A percentile compares a stretch with the other conserved stretches of the same genome.
These are phyloP conservation scores for Prenolepis imparis DNA, from an alignment of 2,888 invertebrate genomes.

Conservation along the genomic window DNA sequence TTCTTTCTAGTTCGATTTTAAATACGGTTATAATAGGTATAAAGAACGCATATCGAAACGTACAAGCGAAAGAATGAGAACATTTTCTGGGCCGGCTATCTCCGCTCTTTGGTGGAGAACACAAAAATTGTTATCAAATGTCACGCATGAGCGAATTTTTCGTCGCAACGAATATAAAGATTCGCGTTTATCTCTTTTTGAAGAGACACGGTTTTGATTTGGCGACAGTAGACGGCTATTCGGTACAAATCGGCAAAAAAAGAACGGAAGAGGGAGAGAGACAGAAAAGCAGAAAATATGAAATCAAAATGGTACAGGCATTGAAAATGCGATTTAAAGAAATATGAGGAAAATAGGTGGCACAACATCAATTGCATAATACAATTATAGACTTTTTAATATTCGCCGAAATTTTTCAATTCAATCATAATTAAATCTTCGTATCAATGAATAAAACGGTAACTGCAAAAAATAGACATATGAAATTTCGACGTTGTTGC, in stretches of 20 bases:
- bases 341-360: conserved; percentile 11
- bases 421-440: not conserved
- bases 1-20: conserved; percentile 9
- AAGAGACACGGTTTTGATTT: conserved; percentile 41
- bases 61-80: not conserved
- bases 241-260: conserved; percentile 2
- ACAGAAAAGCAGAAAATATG: conserved; percentile 18
- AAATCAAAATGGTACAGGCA: conserved; percentile 26
- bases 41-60: not conserved
- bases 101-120: conserved; percentile 9
- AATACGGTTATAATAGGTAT: not conserved
- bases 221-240: not conserved
- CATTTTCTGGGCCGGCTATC: conserved; percentile 19
- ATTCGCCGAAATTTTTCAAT: conserved; percentile 31
- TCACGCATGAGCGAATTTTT: conserved; percentile 37
- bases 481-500: not conserved
- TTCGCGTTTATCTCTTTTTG: conserved; percentile 16
- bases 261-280: not conserved
- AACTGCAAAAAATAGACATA: not conserved
- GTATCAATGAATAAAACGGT: conserved; percentile 5
- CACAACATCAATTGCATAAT: conserved; percentile 12
- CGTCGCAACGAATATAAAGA: conserved; percentile 14
- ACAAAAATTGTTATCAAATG: conserved; percentile 47
- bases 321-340: conserved; percentile 28
- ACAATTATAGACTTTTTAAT: conserved; percentile 15